phyloP scores from a whole-genome alignment of 2,888 invertebrate genomes.

The Pherbina coryleti region DNA sequence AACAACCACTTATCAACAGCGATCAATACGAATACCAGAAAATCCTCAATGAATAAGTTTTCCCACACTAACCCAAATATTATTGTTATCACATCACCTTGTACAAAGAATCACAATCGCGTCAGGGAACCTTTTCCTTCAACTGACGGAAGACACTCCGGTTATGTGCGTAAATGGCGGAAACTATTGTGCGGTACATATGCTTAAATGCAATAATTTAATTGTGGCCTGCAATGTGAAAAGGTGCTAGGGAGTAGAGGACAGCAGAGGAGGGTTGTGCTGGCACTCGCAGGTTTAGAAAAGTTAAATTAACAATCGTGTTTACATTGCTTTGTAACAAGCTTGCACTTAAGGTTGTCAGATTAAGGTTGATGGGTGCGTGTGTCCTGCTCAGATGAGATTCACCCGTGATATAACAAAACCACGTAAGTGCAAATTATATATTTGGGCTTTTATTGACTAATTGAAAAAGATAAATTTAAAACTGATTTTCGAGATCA shows the following conservation, averaged over 20 bases:
- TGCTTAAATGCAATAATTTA: constrained; percentile 71
- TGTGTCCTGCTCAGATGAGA: constrained; percentile 37
- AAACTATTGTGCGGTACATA: constrained; percentile 48
- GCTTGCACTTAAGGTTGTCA: constrained; percentile 69
- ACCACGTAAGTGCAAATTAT: no score
- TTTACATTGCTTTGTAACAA: constrained; percentile 69
- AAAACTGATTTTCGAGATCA: no score
- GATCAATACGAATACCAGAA: constrained; percentile 1
- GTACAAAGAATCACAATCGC: background rate
- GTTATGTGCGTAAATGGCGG: background rate
- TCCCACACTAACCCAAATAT: constrained; percentile 26
- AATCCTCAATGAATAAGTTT: constrained; percentile 23
- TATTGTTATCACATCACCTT: constrained; percentile 10
- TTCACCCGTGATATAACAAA: constrained; percentile 14
- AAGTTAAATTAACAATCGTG: constrained; percentile 66
- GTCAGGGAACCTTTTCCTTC: background rate
- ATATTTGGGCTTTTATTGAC: no score
- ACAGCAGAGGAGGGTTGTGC: constrained; percentile 3
- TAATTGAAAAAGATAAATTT: no score
- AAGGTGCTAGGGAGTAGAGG: constrained; percentile 14
- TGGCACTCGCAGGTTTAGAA: constrained; percentile 34
- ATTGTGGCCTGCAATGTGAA: constrained; percentile 61
- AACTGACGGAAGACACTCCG: background rate
- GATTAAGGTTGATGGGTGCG: constrained; percentile 35
- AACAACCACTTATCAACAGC: background rate